Conservation (phyloP, 2,113 vertebrate species). For the Thymallus thymallus region DNA sequence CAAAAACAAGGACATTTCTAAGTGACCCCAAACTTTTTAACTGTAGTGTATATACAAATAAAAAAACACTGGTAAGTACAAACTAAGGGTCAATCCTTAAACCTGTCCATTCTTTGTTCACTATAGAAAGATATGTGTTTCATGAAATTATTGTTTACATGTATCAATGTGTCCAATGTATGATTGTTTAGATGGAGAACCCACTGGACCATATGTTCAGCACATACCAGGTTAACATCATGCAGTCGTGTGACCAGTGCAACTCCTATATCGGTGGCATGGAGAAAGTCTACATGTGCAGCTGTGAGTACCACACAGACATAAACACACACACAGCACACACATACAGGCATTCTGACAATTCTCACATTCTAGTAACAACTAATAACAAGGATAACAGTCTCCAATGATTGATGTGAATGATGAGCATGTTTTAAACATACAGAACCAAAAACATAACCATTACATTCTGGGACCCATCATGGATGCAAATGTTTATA, state of each 20-base stretch:
- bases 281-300: conserved; percentile 96
- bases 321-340: too few species aligned
- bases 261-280: conserved; percentile 94
- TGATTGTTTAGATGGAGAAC: conserved; percentile 78
- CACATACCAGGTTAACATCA: conserved; percentile 93
- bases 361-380: background rate
- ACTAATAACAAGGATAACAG: background rate
- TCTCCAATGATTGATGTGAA: background rate
- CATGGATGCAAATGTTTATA: background rate
- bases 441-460: too few species aligned
- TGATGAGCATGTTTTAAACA: too few species aligned
- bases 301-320: conserved; percentile 75
- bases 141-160: too few species aligned
- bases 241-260: conserved; percentile 95
- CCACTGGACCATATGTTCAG: conserved; percentile 85
- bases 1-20: too few species aligned
- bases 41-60: too few species aligned
- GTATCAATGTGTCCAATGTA: background rate
- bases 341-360: background rate
- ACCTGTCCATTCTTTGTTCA: too few species aligned
- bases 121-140: too few species aligned
- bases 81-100: too few species aligned
- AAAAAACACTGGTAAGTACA: too few species aligned
- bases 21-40: too few species aligned
- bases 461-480: too few species aligned